These are phyloP conservation scores for Chrysaora quinquecirrha DNA, from an alignment of 30 jellyfish, hydroid and myxozoan genomes.

Conservation along the genomic window DNA sequence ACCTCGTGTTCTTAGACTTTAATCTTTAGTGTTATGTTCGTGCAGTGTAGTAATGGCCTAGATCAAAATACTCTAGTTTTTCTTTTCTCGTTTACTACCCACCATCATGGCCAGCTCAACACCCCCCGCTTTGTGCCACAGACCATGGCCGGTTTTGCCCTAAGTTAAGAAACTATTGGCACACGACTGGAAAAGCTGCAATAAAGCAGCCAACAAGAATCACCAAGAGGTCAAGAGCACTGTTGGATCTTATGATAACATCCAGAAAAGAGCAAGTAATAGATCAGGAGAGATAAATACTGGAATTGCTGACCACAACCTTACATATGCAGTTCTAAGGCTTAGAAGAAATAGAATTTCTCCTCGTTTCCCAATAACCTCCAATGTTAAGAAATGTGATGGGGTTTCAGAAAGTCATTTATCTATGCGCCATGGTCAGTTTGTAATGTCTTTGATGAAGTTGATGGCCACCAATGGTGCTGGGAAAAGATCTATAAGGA, in stretches of 20 bases:
- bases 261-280: constrained; percentile 21
- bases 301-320: constrained; percentile 54
- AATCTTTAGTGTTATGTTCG: too few relatives aligned
- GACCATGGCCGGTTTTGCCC: too few relatives aligned
- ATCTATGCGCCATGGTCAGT: constrained; percentile 37
- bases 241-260: constrained; percentile 19
- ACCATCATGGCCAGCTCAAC: too few relatives aligned
- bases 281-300: constrained; percentile 45
- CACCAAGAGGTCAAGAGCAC: constrained; percentile 28
- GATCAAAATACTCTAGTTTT: too few relatives aligned
- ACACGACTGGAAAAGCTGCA: too few relatives aligned
- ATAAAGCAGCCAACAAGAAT: constrained; percentile 43
- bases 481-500: not conserved
- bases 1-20: too few relatives aligned
- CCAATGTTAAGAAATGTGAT: constrained; percentile 24
- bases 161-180: too few relatives aligned
- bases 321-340: constrained; percentile 22
- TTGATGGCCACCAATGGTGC: constrained; percentile 21
- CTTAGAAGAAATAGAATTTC: constrained; percentile 21
- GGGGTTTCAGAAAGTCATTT: constrained; percentile 15
- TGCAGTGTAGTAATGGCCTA: too few relatives aligned
- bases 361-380: constrained; percentile 34
- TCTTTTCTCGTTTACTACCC: too few relatives aligned
- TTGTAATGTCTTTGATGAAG: constrained; percentile 44
- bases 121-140: too few relatives aligned